phyloP scores from a whole-genome alignment of 2,113 vertebrate species.

The Junco hyemalis region DNA sequence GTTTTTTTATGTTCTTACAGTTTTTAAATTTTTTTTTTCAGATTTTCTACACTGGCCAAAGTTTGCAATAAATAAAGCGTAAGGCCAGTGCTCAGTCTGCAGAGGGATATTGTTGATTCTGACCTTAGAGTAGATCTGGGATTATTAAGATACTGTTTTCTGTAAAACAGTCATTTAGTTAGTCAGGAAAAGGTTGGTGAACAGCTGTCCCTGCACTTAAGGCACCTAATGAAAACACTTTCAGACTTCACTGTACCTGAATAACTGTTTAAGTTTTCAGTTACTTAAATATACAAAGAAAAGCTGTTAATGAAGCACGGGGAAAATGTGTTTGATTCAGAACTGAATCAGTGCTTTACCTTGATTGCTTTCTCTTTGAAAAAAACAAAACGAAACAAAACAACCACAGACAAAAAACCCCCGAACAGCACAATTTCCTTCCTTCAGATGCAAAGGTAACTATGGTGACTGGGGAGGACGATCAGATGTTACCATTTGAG shows the following conservation, averaged over 20 bases:
- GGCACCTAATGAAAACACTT: background rate
- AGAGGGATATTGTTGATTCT: background rate
- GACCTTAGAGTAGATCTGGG: background rate
- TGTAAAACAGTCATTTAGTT: background rate
- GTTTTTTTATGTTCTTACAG: rapidly evolving
- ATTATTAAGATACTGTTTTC: background rate
- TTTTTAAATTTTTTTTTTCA: background rate
- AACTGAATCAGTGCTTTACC: background rate
- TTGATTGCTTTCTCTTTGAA: background rate
- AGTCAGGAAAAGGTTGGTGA: background rate
- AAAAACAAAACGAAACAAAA: background rate
- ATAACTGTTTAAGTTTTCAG: background rate
- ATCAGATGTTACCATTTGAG: background rate
- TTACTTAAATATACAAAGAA: background rate
- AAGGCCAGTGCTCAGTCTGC: background rate
- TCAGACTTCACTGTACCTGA: background rate
- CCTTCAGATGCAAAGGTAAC: slow-evolving; percentile 1
- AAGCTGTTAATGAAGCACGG: background rate
- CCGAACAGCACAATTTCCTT: background rate
- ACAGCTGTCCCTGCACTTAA: background rate
- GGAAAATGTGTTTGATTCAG: background rate
- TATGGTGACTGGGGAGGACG: background rate
- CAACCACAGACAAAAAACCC: background rate
- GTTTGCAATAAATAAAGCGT: background rate
- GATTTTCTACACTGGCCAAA: background rate